Base-by-base conservation (phyloP, 1,140 invertebrate genomes). In the Drosophila miranda region DNA sequence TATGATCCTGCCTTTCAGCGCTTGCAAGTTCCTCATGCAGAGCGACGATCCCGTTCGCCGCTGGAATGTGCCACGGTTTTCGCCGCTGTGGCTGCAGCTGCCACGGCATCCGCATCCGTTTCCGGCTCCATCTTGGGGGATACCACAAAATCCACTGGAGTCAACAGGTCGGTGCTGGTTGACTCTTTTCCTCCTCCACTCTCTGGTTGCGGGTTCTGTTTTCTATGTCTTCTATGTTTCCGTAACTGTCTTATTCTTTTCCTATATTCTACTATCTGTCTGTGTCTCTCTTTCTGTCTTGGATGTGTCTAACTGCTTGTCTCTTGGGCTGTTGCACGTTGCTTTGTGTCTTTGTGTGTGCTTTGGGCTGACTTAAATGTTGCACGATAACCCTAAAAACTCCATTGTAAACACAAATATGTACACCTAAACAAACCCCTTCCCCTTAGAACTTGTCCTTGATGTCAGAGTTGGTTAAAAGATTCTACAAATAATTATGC, bases 1-100 rank as follows among this genome's bases (percentile, higher is more conserved):
- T 90, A 90, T 30, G 89, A 90, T 78, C 84, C 84, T 28, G 76
- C 86, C 13, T 71, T 63, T 3, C 78, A 83, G 67, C 89, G 77
- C 1, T 16, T 90, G 53, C 74, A 74, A 42, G 67, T 81, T 44
- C 71, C 45, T 4, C 23, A 49, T 9, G 46, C 53, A 43, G 19
- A 48, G 42, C 49, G 21, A 1, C 57, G 58, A 23, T 14, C 61
- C 3, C 64, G 73, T 16, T 72, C 83, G 13, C 72, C 82, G 57
- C 58, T 87, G 71, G 82, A 87, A 16, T 71, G 83, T 42, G 70
- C 78, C 69, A 82, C 75, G 23, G 75, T 88, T 9, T 61, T 78
- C 41, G 70, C 81, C 9, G 81, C 69, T 16, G 60, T 73, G 2
- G 71, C 71, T 1, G 71, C 69, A 26, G 71, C 69, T 30, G 68